Evolutionary conservation across 2,113 vertebrate species (phyloP).

Genomic region (Cyrtonyx montezumae): DNA sequence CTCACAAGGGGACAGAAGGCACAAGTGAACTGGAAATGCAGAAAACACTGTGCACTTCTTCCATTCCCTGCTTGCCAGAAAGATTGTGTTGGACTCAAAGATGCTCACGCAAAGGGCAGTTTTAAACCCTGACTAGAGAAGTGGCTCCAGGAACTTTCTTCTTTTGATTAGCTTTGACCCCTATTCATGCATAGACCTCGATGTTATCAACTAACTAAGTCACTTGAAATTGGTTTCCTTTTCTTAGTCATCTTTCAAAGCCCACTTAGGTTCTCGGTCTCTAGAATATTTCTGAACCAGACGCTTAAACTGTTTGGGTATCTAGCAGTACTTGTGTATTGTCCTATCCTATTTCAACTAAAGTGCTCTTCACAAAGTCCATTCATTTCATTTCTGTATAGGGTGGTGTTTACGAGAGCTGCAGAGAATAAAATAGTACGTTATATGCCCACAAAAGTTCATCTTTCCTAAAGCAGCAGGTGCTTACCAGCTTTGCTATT

Average conservation of each 20-base stretch:
- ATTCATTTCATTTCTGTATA: constrained; percentile 46
- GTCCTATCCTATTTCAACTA: constrained; percentile 45
- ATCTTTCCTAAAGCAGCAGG: constrained; percentile 59
- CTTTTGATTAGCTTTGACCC: not conserved
- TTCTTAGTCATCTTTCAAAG: not conserved
- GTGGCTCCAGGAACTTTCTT: not conserved
- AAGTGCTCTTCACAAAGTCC: constrained; percentile 41
- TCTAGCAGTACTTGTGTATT: not conserved
- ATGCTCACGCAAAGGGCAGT: not conserved
- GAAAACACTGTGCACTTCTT: not conserved
- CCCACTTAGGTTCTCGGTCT: not conserved
- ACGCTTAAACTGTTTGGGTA: not conserved
- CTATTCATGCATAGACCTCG: not conserved
- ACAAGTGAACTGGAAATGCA: not conserved
- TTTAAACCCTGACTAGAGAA: not conserved
- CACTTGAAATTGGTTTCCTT: not conserved
- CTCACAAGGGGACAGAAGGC: not conserved
- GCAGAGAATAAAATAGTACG: not conserved
- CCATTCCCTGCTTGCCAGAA: not conserved
- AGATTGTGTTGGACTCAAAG: not conserved
- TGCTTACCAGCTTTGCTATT: constrained; percentile 61
- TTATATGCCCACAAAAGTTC: constrained; percentile 56
- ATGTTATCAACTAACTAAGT: not conserved
- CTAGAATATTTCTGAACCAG: constrained; percentile 24
- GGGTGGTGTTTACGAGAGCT: not conserved